A percentile compares a stretch with the other conserved stretches of the same genome.
These are phyloP conservation scores for Choreutis nemorana DNA, from an alignment of 2,888 invertebrate genomes.

Conservation along the genomic window DNA sequence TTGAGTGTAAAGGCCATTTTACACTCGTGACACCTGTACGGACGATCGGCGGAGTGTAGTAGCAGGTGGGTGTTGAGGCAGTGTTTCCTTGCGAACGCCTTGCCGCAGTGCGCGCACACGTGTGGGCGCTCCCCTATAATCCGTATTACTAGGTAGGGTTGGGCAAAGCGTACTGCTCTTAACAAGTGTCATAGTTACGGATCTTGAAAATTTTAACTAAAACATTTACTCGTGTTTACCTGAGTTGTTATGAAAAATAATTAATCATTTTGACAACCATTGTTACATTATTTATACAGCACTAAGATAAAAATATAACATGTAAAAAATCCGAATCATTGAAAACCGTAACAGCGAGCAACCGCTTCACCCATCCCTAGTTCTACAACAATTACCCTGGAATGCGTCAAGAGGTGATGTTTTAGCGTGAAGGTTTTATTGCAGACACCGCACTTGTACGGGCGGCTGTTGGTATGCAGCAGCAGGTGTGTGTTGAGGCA, in stretches of 20 bases:
- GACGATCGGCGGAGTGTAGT: conserved; percentile 81
- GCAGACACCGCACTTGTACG: conserved; percentile 76
- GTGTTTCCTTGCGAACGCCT: conserved; percentile 83
- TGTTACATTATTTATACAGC: too few relatives aligned
- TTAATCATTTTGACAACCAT: too few relatives aligned
- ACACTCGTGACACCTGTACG: conserved; percentile 84
- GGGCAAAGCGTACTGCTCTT: neutral
- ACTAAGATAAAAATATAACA: too few relatives aligned
- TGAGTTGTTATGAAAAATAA: neutral
- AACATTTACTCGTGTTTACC: too few relatives aligned
- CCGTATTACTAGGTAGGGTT: conserved; percentile 9
- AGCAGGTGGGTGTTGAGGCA: conserved; percentile 84
- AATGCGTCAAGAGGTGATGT: conserved; percentile 74
- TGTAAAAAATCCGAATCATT: too few relatives aligned
- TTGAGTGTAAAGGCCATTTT: conserved; percentile 87
- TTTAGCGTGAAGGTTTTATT: conserved; percentile 79
- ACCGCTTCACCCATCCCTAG: too few relatives aligned
- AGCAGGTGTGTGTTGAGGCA: conserved; percentile 76
- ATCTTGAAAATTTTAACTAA: conserved; percentile 1
- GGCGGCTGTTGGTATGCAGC: conserved; percentile 73
- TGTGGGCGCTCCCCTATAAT: conserved; percentile 76
- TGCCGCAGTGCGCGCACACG: conserved; percentile 80
- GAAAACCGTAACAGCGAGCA: too few relatives aligned
- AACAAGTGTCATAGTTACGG: conserved; percentile 3
- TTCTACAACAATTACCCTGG: too few relatives aligned